Evolutionary conservation across 2,888 invertebrate species (phyloP), one percentile per base, ranked within the genome.

Genomic region (Hoplodrina ambigua): DNA sequence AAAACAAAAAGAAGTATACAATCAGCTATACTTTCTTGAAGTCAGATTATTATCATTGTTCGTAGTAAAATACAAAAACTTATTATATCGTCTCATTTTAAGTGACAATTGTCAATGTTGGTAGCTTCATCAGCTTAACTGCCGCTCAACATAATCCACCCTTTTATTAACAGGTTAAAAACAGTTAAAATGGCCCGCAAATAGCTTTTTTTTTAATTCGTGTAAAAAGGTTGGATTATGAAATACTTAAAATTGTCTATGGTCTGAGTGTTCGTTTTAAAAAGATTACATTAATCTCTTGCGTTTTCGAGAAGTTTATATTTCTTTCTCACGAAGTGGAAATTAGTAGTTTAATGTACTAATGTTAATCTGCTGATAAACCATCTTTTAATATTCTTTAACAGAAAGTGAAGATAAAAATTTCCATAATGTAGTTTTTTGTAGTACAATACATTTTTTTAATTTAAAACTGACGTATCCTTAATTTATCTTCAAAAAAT

Each of bases 161-260:
- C 65, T 79, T 76, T 71, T 55, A 50, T 67, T 37, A 13, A 49
- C 62, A 60, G 65, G 80, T 63, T 75, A 63, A 66, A 80, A 74
- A 65, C 68, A 62, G 58, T 59, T 50, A 72, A 75, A 81, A 75
- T 70, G 72, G 56, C 57, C 53, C 13, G 61, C 62, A 69, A 80
- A 74, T 69, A 66, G 44, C 52, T 57, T 44, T 64, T 71, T 72
- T 73, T 59, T 66, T 66, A n/a, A 57, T 68, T 81, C 52, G 25
- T 56, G 53, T 69, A 80, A 81, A 81, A 72, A 75, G 70, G 74
- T 61, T 37, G 77, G 83, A 72, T 83, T 83, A 78, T 50, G 37
- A 67, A 70, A 67, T 71, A 60, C 81, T 78, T 54, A 57, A 69
- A 69, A 78, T 70, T 70, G 57, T 57, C 78, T 66, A 64, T 61